Conservation (phyloP, 2,113 vertebrate genomes). For the Actinemys pallida region DNA sequence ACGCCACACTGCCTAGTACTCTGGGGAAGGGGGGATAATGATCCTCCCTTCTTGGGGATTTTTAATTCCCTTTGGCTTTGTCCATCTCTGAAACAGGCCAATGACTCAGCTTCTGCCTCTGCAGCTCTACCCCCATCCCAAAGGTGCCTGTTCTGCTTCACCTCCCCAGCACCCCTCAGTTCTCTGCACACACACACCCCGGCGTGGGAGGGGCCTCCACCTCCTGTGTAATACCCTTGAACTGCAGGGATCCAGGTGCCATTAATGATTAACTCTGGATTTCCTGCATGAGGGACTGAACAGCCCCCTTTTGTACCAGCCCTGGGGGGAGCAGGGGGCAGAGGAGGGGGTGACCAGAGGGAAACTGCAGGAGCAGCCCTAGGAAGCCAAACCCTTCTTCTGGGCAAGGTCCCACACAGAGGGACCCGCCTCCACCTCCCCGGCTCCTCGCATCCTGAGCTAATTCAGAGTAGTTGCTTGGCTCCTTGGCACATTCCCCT, state of each 20-base stretch:
- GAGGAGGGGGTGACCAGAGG: not conserved
- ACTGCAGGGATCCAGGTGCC: too few relatives aligned
- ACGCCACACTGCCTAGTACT: too few relatives aligned
- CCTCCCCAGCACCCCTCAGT: not conserved
- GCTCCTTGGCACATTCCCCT: not conserved
- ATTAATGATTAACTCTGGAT: not conserved
- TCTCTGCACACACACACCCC: too few relatives aligned
- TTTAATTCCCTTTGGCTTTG: not conserved
- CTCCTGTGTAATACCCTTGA: not conserved
- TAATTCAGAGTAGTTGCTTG: not conserved
- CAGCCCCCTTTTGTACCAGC: not conserved
- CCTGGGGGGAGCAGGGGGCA: not conserved
- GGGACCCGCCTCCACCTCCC: too few relatives aligned
- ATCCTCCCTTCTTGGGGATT: not conserved
- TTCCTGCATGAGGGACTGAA: not conserved
- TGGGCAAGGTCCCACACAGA: not conserved
- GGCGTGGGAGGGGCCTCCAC: too few relatives aligned
- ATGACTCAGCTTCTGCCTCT: not conserved
- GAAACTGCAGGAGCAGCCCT: not conserved
- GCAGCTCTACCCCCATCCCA: not conserved
- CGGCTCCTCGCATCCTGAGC: not conserved
- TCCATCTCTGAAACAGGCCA: not conserved
- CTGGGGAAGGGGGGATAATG: too few relatives aligned
- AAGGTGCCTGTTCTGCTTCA: not conserved
- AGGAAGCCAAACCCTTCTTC: not conserved